Base-by-base conservation (phyloP, 2,113 vertebrate genomes). In the Harpagus bidentatus region DNA sequence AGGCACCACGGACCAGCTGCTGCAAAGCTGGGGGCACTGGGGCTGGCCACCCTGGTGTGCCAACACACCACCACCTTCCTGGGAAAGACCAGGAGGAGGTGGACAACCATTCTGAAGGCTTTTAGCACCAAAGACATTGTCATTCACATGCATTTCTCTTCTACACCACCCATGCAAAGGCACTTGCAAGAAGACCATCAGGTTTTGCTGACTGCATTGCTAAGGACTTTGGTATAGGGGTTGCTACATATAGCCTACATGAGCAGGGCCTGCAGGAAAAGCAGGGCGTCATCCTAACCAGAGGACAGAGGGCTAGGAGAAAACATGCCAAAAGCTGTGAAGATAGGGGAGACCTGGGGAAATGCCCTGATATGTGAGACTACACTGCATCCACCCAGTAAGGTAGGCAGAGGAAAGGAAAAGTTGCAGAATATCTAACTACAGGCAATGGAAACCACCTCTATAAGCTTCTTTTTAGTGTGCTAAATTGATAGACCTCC, bases 281-380 rank as follows among this genome's bases (percentile, higher is more conserved):
- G 28, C 56, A 48, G 36, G 26, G 20, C 48, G 65, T 31, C 67
- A 40, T 16, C 43, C 40, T 43, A n/a, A 59, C 16, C 38, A 38
- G 71, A 58, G 78, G 43, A 31, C 43, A 0, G 2, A 19, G 48
- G n/a, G 9, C 43, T 21, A 55, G 45, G n/a, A 76, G 38, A 7
- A 70, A 80, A 50, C 11, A 1, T 18, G 34, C 11, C 2, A 8
- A 48, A 65, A 65, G 50, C 40, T 55, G 25, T 25, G 50, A 74
- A 53, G 42, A 11, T n/a, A 7, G 7, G 1, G 14, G 50, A 16
- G 7, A 28, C 0, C 1, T 15, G 11, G 15, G 36, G 34, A 63
- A 50, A 52, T 34, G 34, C 36, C 36, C 21, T 5, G 25, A 8
- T 25, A 20, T 1, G 12, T 34, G 18, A n/a, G 40, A 47, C 38